These are phyloP conservation scores for Drosophila novamexicana DNA, from an alignment of 1,140 invertebrate genomes.

Conservation along the genomic window DNA sequence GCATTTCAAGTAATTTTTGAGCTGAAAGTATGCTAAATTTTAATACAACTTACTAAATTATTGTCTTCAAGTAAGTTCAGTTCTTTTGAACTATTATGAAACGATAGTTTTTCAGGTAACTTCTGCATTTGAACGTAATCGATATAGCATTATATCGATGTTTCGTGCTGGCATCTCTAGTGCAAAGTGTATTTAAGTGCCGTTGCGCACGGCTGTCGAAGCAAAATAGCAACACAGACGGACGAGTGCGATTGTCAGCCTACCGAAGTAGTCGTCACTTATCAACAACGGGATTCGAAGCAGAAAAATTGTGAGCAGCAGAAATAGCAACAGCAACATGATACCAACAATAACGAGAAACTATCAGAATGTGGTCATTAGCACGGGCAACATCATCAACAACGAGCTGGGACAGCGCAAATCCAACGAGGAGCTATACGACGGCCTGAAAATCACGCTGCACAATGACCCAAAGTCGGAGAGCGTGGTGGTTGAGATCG, in stretches of 20 bases:
- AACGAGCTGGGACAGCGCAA: constrained; percentile 90
- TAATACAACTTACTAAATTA: too few relatives aligned
- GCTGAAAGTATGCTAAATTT: too few relatives aligned
- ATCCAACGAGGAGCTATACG: constrained; percentile 89
- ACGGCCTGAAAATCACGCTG: constrained; percentile 73
- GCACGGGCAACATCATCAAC: constrained; percentile 94
- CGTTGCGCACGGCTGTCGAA: constrained; percentile 30
- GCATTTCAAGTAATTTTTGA: too few relatives aligned
- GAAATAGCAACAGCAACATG: constrained; percentile 39
- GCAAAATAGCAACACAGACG: constrained; percentile 46
- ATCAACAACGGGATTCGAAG: constrained; percentile 31
- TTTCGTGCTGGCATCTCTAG: constrained; percentile 4
- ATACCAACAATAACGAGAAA: constrained; percentile 75
- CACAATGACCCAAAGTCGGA: constrained; percentile 61
- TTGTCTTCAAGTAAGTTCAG: too few relatives aligned
- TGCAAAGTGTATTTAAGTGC: constrained; percentile 63
- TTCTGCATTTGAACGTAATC: background rate
- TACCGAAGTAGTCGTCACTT: constrained; percentile 22
- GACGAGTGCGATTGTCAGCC: constrained; percentile 43
- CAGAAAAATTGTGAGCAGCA: constrained; percentile 8
- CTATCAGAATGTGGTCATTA: constrained; percentile 86
- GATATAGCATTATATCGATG: constrained; percentile 5
- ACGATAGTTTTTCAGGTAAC: background rate
- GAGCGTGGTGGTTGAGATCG: constrained; percentile 65
- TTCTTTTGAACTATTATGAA: background rate